These are phyloP conservation scores for Protobothrops mucrosquamatus DNA, from an alignment of 2,113 vertebrate species.

Conservation along the genomic window DNA sequence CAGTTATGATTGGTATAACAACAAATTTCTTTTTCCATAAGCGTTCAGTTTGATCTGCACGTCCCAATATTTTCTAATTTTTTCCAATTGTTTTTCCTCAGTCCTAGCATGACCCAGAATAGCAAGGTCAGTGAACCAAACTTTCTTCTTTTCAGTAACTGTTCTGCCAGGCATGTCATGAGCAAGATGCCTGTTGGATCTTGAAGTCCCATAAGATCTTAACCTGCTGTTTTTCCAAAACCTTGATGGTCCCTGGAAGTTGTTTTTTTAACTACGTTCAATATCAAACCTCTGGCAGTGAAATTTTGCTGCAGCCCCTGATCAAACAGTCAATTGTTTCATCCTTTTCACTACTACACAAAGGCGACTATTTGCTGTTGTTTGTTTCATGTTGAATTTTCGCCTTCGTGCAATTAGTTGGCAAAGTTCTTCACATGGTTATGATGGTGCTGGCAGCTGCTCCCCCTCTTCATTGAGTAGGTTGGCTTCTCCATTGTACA, in stretches of 20 bases:
- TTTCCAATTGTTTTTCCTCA: not conserved
- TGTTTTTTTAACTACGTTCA: not conserved
- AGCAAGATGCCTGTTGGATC: not conserved
- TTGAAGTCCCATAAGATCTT: not conserved
- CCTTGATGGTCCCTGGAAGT: not conserved
- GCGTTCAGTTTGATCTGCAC: not conserved
- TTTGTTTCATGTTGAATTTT: not conserved
- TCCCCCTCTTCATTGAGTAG: not conserved
- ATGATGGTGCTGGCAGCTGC: not conserved
- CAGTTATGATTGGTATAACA: not conserved
- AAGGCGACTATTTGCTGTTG: not conserved
- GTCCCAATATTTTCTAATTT: not conserved
- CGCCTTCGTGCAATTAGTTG: not conserved
- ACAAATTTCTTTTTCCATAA: not conserved
- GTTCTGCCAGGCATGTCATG: not conserved
- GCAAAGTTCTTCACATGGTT: not conserved
- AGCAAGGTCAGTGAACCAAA: not conserved
- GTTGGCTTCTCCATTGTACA: not conserved
- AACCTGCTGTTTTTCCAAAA: not conserved
- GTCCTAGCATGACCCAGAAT: not conserved
- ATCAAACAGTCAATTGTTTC: not conserved
- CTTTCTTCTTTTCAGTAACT: not conserved
- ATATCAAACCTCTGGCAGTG: not conserved
- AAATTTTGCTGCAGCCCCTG: not conserved
- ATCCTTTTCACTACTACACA: not conserved